Evolutionary conservation across 2,797 vertebrate species (phyloP).

Genomic region (Lemur catta): DNA sequence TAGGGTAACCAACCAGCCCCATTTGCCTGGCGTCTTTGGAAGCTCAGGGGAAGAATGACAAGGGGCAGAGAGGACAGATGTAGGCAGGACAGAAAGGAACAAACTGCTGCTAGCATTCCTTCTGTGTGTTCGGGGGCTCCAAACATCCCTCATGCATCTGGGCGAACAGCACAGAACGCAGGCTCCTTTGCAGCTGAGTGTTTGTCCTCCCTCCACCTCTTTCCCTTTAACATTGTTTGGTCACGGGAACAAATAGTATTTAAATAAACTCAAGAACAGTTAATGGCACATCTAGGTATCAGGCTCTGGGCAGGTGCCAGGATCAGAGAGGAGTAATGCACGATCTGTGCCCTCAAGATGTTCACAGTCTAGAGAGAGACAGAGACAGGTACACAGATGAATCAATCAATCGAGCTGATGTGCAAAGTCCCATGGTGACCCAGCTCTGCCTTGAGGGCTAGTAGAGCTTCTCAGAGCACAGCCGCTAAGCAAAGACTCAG

Average conservation of each 20-base stretch:
- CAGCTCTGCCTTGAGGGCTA: background rate
- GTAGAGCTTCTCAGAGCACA: fast-evolving
- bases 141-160: background rate
- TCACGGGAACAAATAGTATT: background rate
- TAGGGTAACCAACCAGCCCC: background rate
- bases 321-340: background rate
- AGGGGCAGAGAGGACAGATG: background rate
- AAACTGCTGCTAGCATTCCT: background rate
- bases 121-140: background rate
- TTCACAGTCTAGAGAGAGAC: background rate
- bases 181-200: background rate
- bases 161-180: fast-evolving
- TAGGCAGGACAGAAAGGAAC: background rate
- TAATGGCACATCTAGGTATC: background rate
- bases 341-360: background rate
- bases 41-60: background rate
- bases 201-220: background rate
- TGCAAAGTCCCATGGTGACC: background rate
- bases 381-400: fast-evolving
- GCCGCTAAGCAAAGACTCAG: background rate
- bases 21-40: background rate
- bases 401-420: background rate
- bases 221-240: background rate
- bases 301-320: background rate
- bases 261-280: background rate